These are phyloP conservation scores for Caenorhabditis inopinata DNA, from an alignment of 1,140 invertebrate genomes.

Conservation along the genomic window DNA sequence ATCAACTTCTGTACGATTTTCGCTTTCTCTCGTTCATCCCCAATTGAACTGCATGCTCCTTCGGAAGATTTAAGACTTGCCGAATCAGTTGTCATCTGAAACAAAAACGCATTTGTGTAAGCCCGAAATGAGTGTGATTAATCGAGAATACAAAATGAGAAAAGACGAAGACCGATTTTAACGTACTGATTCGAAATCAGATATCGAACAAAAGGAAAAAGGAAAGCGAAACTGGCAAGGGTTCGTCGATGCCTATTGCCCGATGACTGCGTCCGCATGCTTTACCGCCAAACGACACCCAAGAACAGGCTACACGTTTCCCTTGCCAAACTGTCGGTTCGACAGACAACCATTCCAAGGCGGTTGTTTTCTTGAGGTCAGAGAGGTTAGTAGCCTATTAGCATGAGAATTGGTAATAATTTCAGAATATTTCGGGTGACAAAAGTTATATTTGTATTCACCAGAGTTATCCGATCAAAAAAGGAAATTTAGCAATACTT, in stretches of 20 bases:
- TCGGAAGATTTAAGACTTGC: slow-evolving; percentile 37
- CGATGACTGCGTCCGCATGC: background rate
- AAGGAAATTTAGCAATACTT: background rate
- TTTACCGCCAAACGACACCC: background rate
- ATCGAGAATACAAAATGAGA: background rate
- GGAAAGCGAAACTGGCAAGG: slow-evolving; percentile 21
- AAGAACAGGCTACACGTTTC: slow-evolving; percentile 21
- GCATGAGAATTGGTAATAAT: background rate
- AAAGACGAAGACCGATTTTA: slow-evolving; percentile 25
- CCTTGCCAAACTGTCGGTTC: background rate
- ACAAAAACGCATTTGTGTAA: slow-evolving; percentile 10
- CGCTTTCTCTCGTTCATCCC: slow-evolving; percentile 21
- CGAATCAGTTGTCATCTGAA: slow-evolving; percentile 37
- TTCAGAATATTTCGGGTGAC: background rate
- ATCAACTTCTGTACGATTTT: slow-evolving; percentile 33
- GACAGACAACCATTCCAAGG: background rate
- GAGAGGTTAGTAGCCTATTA: background rate
- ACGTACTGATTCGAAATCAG: slow-evolving; percentile 32
- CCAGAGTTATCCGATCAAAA: background rate
- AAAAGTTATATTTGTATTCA: background rate
- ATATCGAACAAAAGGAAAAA: slow-evolving; percentile 24
- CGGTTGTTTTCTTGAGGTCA: background rate
- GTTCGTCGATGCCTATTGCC: background rate
- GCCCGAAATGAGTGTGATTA: background rate
- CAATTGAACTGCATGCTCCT: slow-evolving; percentile 25